phyloP scores from a whole-genome alignment of 2,797 vertebrate species.

The Sebastes diaconus region DNA sequence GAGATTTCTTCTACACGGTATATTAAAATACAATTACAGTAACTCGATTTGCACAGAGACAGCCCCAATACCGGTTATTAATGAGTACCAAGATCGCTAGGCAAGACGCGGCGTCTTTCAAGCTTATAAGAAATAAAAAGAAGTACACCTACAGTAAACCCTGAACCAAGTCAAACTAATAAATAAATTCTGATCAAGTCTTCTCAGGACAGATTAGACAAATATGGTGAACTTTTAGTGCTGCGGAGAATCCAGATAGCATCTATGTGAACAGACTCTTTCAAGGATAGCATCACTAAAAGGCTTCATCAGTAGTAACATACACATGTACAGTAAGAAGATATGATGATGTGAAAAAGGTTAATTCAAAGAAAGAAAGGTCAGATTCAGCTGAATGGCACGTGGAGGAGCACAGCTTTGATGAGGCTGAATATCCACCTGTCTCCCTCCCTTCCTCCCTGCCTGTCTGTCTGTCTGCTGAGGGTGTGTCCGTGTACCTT shows the following conservation, averaged over 20 bases:
- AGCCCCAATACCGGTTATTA: constrained; percentile 70
- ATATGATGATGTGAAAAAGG: constrained; percentile 25
- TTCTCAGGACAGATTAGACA: constrained; percentile 86
- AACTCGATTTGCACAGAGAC: constrained; percentile 79
- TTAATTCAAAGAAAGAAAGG: constrained; percentile 41
- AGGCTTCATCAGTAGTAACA: constrained; percentile 77
- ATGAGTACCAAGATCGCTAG: constrained; percentile 77
- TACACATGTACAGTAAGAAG: constrained; percentile 51
- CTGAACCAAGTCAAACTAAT: constrained; percentile 86
- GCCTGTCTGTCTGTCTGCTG: constrained; percentile 18
- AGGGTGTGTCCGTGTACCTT: constrained; percentile 29
- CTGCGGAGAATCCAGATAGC: constrained; percentile 59
- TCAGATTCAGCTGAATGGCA: constrained; percentile 52
- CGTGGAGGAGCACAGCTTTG: constrained; percentile 25
- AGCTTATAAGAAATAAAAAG: constrained; percentile 64
- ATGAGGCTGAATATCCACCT: constrained; percentile 29
- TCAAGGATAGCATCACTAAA: constrained; percentile 40
- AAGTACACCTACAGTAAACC: constrained; percentile 79
- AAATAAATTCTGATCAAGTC: constrained; percentile 89
- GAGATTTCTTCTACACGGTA: constrained; percentile 67
- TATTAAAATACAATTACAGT: constrained; percentile 80
- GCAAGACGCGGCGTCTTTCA: constrained; percentile 62
- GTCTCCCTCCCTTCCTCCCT: constrained; percentile 13
- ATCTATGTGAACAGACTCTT: constrained; percentile 41
- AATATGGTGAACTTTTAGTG: constrained; percentile 77